A percentile compares a stretch with the other conserved stretches of the same genome.
Evolutionary conservation across 1,140 invertebrate species (phyloP).

Genomic region (Aphelinus atriplicis): DNA sequence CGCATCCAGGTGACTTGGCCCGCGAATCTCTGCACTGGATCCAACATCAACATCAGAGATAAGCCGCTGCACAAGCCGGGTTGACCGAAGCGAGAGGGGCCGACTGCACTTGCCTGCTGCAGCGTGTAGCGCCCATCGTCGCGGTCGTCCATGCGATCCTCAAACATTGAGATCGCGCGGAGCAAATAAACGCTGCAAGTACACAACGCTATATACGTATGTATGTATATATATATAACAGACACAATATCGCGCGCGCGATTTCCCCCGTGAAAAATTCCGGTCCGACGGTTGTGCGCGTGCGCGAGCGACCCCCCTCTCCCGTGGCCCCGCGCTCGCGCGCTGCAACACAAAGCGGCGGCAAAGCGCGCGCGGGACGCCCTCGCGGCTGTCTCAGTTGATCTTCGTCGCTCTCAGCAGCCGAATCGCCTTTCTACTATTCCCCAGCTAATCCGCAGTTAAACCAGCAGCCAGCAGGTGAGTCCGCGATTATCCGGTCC

Average conservation of each 20-base stretch:
- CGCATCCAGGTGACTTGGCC: no score
- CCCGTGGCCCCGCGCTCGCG: not conserved
- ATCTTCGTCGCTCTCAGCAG: conserved; percentile 30
- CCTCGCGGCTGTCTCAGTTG: conserved; percentile 15
- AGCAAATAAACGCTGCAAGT: no score
- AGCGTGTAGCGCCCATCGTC: conserved; percentile 82
- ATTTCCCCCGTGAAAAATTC: no score
- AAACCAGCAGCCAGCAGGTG: conserved; percentile 5
- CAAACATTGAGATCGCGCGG: conserved; percentile 5
- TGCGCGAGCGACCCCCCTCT: not conserved
- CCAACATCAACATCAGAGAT: no score
- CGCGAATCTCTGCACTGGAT: no score
- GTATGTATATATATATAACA: no score
- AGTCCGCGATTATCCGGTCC: not conserved
- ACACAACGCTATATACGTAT: no score
- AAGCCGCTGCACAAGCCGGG: conserved; percentile 57
- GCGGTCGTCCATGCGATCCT: conserved; percentile 67
- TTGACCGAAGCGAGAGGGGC: conserved; percentile 82
- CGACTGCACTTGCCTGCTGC: conserved; percentile 81
- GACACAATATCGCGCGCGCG: no score
- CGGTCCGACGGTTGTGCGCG: not conserved
- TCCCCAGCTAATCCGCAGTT: not conserved
- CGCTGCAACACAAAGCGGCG: not conserved
- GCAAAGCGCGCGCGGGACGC: not conserved
- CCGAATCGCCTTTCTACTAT: not conserved